phyloP scores from a whole-genome alignment of 1,140 invertebrate species.

The Drosophila nikananu region DNA sequence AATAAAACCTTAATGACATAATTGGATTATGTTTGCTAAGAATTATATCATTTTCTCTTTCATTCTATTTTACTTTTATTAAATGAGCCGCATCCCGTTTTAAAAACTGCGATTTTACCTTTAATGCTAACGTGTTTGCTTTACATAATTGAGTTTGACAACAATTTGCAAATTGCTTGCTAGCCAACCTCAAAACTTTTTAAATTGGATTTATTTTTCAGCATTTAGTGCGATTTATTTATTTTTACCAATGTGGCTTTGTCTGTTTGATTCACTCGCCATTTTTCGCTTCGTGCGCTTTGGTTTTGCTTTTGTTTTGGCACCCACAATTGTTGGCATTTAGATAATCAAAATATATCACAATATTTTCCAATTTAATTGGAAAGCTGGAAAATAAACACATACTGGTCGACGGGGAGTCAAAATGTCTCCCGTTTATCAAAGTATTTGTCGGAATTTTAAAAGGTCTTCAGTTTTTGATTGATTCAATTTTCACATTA shows the following conservation, averaged over 20 bases:
- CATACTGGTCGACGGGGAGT: not conserved
- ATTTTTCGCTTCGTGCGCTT: conserved; percentile 47
- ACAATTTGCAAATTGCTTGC: conserved; percentile 67
- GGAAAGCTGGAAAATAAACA: conserved; percentile 29
- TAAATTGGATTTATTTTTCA: conserved; percentile 50
- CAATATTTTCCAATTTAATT: conserved; percentile 68
- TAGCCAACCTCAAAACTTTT: conserved; percentile 43
- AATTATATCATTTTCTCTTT: not conserved
- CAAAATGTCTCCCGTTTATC: conserved; percentile 20
- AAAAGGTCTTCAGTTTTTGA: not conserved
- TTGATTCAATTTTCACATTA: not conserved
- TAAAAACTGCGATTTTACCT: conserved; percentile 8
- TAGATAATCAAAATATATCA: conserved; percentile 59
- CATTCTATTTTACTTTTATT: conserved; percentile 13
- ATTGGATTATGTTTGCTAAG: not conserved
- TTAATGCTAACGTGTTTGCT: conserved; percentile 19
- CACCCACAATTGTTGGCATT: conserved; percentile 45
- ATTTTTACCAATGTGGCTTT: conserved; percentile 39
- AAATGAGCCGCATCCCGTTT: not conserved
- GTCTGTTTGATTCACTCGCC: conserved; percentile 10
- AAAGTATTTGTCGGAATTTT: conserved; percentile 24
- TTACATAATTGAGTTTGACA: conserved; percentile 67
- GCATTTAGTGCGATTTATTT: conserved; percentile 47
- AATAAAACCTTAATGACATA: not conserved
- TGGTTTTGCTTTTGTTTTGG: conserved; percentile 26